Base-by-base conservation (phyloP, 2,797 vertebrate species). In the Gallirallus australis region DNA sequence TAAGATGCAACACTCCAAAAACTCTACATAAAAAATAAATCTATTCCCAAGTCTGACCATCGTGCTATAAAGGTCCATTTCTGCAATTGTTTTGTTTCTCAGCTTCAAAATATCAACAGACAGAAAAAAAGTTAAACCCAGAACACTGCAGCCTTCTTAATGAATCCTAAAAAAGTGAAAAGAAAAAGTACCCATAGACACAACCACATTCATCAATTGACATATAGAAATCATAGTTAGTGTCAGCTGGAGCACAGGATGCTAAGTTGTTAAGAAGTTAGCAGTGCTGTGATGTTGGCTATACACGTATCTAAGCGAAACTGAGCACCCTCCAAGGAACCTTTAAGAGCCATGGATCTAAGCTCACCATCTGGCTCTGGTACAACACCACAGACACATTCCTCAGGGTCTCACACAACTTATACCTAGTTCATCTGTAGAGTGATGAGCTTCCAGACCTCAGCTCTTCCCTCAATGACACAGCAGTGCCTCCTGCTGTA, bases 401-500 rank as follows among this genome's bases (percentile, higher is more conserved):
- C 80, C 53, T 35, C 7, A 12, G 30, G n/a, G 15, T 66, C 39
- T 91, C 63, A 39, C 57, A 66, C 68, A 14, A 20, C 37, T 7
- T 3, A 0, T 3, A 90, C 56, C 76, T 91, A 73, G 54, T 11
- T 88, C n/a, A 47, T 45, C 65, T 20, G 1, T 0, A 28, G n/a
- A 25, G 35, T 72, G 64, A 35, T 31, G 73, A 69, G 64, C 5
- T 37, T 79, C 52, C 50, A 17, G 37, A 52, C 37, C 59, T 39
- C 42, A 16, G 17, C 8, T 52, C 39, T 39, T 59, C 73, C 90
- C 91, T 94, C 10, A 5, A 30, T 7, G 50, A 86, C 65, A 39
- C 93, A 90, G 91, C 91, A 94, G 80, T 94, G 89, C 94, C 91
- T 94, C 93, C 94, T 96, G 90, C 95, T 90, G 83, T 88, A 94